phyloP scores from a whole-genome alignment of 2,113 vertebrate genomes.

The Glareola pratincola region DNA sequence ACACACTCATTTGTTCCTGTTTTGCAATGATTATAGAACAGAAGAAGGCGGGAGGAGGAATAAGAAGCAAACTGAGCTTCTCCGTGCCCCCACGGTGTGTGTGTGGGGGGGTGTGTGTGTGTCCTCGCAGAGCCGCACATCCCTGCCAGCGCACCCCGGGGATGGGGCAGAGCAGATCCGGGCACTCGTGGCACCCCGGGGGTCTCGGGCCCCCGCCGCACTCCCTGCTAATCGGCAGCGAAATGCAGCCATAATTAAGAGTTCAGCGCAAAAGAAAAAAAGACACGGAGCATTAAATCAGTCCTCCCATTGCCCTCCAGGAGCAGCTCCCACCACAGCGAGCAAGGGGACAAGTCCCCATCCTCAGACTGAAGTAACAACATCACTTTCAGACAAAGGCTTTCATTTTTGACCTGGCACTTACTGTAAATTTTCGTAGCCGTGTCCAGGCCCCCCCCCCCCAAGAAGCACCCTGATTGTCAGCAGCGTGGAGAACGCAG shows the following conservation, averaged over 20 bases:
- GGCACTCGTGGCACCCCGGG: not conserved
- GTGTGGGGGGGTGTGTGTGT: not conserved
- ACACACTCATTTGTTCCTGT: slow-evolving; percentile 65
- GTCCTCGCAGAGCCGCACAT: not conserved
- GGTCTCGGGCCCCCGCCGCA: not conserved
- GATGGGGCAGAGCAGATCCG: not conserved
- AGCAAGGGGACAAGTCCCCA: not conserved
- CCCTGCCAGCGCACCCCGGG: not conserved
- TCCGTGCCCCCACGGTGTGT: rapidly evolving
- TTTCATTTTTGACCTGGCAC: not conserved
- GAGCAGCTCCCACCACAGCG: not conserved
- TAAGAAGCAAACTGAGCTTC: not conserved
- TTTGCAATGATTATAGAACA: slow-evolving; percentile 52
- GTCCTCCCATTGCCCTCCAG: not conserved
- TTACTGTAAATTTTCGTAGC: not conserved
- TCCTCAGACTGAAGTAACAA: not conserved
- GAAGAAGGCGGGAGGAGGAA: not conserved
- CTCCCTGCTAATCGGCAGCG: not conserved
- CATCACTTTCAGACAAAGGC: not conserved
- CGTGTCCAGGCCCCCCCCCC: not conserved
- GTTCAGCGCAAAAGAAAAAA: slow-evolving; percentile 19
- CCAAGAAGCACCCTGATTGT: not conserved
- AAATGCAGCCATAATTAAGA: slow-evolving; percentile 32
- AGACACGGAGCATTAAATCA: slow-evolving; percentile 46
- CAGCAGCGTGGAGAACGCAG: not conserved